phyloP scores from a whole-genome alignment of 2,113 vertebrate species.

The Peromyscus californicus region DNA sequence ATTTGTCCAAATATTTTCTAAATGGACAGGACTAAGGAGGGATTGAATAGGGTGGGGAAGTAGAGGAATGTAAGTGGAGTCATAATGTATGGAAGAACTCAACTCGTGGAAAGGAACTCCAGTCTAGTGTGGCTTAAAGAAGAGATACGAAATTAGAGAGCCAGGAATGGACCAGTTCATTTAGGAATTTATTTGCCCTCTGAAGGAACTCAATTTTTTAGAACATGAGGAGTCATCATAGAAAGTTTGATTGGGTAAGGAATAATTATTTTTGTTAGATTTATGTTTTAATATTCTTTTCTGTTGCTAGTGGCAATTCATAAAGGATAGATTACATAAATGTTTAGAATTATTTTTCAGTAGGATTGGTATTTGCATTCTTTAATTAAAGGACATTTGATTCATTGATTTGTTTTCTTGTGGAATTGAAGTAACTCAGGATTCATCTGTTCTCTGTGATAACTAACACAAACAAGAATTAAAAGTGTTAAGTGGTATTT shows the following conservation, averaged over 20 bases:
- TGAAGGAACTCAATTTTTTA: conserved; percentile 44
- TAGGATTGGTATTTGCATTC: background rate
- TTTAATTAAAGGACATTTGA: background rate
- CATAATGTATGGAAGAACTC: background rate
- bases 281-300: conserved; percentile 27
- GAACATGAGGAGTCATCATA: background rate
- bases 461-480: conserved; percentile 39
- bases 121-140: conserved; percentile 41
- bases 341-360: conserved; percentile 60
- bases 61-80: conserved; percentile 31
- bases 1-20: background rate
- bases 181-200: conserved; percentile 24
- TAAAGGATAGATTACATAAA: conserved; percentile 32
- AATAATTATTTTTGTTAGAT: conserved; percentile 50
- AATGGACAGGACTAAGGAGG: background rate
- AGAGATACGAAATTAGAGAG: conserved; percentile 25
- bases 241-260: conserved; percentile 8
- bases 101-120: background rate
- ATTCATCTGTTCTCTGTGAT: conserved; percentile 40
- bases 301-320: conserved; percentile 14
- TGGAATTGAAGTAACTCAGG: conserved; percentile 41
- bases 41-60: conserved; percentile 19
- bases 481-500: background rate
- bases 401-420: conserved; percentile 56
- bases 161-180: background rate